Evolutionary conservation across 2,797 vertebrate genomes (phyloP), one percentile per base, ranked within the genome.

Genomic region (Hippocampus kuda): DNA sequence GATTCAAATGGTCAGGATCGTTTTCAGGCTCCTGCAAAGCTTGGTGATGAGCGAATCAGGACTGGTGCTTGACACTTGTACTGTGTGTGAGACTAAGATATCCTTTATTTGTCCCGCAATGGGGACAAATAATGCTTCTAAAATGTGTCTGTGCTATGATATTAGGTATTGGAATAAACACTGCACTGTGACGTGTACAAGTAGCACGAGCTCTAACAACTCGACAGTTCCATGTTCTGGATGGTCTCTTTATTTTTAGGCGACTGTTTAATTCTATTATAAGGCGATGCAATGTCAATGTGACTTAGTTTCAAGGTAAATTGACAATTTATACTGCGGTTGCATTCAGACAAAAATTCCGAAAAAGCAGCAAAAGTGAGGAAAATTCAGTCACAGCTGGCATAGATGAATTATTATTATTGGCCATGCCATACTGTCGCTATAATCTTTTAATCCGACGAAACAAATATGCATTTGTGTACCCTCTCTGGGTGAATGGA

Each of bases 401-500:
- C 86, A 87, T 84, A 79, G 81, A 74, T 82, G 78, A 84, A 85
- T 68, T 61, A 38, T 61, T 59, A 80, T 86, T 86, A 89, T 89
- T 89, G 88, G 86, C 88, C 83, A 77, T 87, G 87, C 88, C 82
- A 81, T 85, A 82, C 85, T 84, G 82, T 76, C 82, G 73, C 78
- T 79, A 82, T 90, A 90, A 90, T 87, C 87, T 90, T 88, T 91
- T 91, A 91, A 91, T 91, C 90, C 88, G 69, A 83, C 85, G 86
- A 90, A 90, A 90, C 88, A 91, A 89, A 89, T 89, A 88, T 88
- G 86, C 81, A 79, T 88, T 88, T 91, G 89, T 91, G 87, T 89
- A 87, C 87, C 83, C 83, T 88, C 83, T 86, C 83, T 89, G 83
- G 87, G 85, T 86, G 87, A 86, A 89, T 89, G 87, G 88, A 88